phyloP scores from a whole-genome alignment of 2,888 invertebrate species.

The Matsumyia berberina region DNA sequence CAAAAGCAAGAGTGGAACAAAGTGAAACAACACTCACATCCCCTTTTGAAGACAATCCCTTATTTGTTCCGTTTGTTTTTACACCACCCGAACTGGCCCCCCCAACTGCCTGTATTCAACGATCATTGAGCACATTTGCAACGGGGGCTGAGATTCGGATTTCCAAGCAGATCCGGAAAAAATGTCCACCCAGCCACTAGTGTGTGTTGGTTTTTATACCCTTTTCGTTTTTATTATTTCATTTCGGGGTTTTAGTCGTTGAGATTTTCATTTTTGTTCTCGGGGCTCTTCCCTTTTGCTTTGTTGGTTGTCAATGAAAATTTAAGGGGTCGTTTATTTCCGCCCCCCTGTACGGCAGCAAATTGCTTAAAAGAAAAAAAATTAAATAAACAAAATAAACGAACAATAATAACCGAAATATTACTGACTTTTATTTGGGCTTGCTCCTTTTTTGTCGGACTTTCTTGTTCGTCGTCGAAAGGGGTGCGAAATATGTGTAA shows the following conservation, averaged over 20 bases:
- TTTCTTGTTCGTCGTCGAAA: constrained; percentile 13
- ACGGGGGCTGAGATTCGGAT: constrained; percentile 46
- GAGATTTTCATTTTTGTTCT: constrained; percentile 46
- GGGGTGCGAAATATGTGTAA: constrained; percentile 42
- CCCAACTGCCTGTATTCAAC: constrained; percentile 24
- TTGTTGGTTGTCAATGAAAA: constrained; percentile 67
- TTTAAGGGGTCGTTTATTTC: constrained; percentile 59
- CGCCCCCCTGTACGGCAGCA: constrained; percentile 19
- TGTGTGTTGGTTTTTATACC: constrained; percentile 30
- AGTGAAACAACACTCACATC: constrained; percentile 37
- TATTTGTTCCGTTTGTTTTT: constrained; percentile 54
- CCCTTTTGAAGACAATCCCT: constrained; percentile 52
- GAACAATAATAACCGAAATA: constrained; percentile 66
- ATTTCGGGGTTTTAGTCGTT: constrained; percentile 46
- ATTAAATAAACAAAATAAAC: constrained; percentile 65
- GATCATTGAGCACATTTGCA: constrained; percentile 64
- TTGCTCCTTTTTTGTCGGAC: constrained; percentile 20
- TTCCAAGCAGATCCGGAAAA: constrained; percentile 44
- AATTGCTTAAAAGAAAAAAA: constrained; percentile 30
- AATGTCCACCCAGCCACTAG: constrained; percentile 13
- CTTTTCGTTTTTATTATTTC: constrained; percentile 54
- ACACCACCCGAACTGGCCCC: not conserved
- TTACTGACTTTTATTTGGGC: constrained; percentile 66
- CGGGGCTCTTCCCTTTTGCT: constrained; percentile 9
- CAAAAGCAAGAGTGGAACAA: constrained; percentile 27